Evolutionary conservation across 2,888 invertebrate genomes (phyloP).

Genomic region (Mythimna loreyi): DNA sequence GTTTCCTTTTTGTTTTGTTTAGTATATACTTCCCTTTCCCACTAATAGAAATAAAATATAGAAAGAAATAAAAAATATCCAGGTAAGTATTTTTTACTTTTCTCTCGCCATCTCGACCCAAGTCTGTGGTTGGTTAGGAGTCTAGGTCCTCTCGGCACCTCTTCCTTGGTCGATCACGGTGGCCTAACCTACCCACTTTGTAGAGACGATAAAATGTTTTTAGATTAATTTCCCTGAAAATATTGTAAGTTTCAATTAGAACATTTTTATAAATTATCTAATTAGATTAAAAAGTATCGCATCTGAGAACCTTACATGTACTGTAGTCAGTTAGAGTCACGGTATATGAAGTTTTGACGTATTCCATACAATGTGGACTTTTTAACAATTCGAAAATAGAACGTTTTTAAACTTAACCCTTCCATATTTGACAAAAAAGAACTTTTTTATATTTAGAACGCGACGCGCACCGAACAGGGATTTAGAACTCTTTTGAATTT

Average conservation of each 20-base stretch:
- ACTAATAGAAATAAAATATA: no score
- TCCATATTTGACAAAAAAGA: conserved; percentile 90
- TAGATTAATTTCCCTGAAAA: no score
- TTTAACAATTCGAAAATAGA: conserved; percentile 91
- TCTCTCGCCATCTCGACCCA: no score
- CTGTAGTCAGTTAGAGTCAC: conserved; percentile 54
- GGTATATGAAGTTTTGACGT: conserved; percentile 88
- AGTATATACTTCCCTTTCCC: no score
- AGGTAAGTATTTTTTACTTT: no score
- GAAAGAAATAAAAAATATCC: no score
- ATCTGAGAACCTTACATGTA: conserved; percentile 67
- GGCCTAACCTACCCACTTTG: no score
- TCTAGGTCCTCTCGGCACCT: no score
- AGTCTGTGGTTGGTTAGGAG: no score
- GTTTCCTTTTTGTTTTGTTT: no score
- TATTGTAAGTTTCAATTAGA: not conserved
- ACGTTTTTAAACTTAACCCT: conserved; percentile 91
- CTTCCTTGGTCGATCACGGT: no score
- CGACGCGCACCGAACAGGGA: conserved; percentile 87
- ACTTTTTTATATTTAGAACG: conserved; percentile 89
- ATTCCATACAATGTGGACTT: conserved; percentile 90
- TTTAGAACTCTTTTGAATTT: conserved; percentile 87
- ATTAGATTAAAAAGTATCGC: not conserved
- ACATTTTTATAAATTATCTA: not conserved
- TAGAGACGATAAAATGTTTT: no score